These are phyloP conservation scores for Lophotriccus pileatus DNA, from an alignment of 2,797 vertebrate species.

Conservation along the genomic window DNA sequence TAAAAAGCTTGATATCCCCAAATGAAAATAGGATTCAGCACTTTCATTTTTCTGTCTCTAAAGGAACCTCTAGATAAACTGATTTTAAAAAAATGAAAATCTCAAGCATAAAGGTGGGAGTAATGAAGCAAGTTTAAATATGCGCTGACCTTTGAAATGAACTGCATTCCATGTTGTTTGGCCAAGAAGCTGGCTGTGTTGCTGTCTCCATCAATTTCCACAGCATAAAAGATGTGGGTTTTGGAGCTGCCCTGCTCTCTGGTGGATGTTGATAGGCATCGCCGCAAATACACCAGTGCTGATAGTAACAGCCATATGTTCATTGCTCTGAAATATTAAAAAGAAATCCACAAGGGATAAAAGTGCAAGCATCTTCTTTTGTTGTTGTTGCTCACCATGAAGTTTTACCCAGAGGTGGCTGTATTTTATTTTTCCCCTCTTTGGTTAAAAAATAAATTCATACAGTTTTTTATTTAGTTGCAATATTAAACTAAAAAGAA, in stretches of 20 bases:
- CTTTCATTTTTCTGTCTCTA: conserved; percentile 86
- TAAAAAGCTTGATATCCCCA: conserved; percentile 90
- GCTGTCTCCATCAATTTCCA: conserved; percentile 83
- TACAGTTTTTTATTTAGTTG: neutral
- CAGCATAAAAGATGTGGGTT: conserved; percentile 77
- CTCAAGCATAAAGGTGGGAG: conserved; percentile 81
- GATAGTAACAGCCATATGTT: conserved; percentile 65
- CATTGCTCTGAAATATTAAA: conserved; percentile 66
- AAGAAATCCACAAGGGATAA: conserved; percentile 53
- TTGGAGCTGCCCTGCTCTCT: conserved; percentile 92
- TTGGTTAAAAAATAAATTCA: neutral
- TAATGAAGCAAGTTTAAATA: conserved; percentile 88
- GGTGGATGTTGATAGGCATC: conserved; percentile 85
- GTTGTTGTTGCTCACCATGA: neutral
- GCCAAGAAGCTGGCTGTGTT: conserved; percentile 81
- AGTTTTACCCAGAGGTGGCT: neutral
- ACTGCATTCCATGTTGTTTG: conserved; percentile 83
- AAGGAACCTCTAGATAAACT: conserved; percentile 79
- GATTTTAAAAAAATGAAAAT: conserved; percentile 83
- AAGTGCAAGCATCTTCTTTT: conserved; percentile 1
- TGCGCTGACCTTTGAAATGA: conserved; percentile 91
- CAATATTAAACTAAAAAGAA: neutral
- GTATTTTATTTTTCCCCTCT: neutral
- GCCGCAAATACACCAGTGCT: conserved; percentile 73
- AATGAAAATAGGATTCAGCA: conserved; percentile 91